Percentiles rank a stretch among this genome's conserved stretches.
Evolutionary conservation across 2,797 vertebrate genomes (phyloP).

Genomic region (Tragelaphus oryx): DNA sequence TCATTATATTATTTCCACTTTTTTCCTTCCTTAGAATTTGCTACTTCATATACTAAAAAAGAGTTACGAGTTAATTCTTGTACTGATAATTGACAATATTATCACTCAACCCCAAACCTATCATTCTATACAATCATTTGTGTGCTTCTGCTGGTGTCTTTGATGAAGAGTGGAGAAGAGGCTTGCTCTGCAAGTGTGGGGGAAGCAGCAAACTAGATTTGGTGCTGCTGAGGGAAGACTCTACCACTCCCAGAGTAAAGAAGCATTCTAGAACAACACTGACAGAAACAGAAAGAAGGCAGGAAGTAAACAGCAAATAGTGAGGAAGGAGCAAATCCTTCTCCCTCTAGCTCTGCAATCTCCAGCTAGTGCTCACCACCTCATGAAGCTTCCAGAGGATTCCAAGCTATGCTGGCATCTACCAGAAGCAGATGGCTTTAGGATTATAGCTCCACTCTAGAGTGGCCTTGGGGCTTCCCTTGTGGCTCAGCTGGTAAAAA

Average conservation of each 20-base stretch:
- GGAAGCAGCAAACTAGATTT: neutral
- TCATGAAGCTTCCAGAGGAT: neutral
- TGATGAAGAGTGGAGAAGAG: neutral
- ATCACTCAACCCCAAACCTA: neutral
- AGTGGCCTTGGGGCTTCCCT: neutral
- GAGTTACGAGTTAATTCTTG: neutral
- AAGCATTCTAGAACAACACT: neutral
- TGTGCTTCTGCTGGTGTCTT: neutral
- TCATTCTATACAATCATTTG: neutral
- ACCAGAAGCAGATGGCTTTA: neutral
- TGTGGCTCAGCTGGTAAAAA: neutral
- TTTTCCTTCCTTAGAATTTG: neutral
- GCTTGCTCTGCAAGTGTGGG: neutral
- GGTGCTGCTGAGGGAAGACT: neutral
- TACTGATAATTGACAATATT: neutral
- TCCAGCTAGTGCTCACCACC: neutral
- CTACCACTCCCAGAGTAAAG: neutral
- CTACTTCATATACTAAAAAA: conserved; percentile 23
- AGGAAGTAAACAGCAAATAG: neutral
- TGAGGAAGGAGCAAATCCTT: neutral
- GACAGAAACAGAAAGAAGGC: neutral
- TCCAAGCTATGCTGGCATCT: neutral
- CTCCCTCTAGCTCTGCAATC: neutral
- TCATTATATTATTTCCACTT: neutral
- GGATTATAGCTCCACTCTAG: neutral